These are phyloP conservation scores for Ophthalmolycus amberensis DNA, from an alignment of 2,113 vertebrate genomes.

Conservation along the genomic window DNA sequence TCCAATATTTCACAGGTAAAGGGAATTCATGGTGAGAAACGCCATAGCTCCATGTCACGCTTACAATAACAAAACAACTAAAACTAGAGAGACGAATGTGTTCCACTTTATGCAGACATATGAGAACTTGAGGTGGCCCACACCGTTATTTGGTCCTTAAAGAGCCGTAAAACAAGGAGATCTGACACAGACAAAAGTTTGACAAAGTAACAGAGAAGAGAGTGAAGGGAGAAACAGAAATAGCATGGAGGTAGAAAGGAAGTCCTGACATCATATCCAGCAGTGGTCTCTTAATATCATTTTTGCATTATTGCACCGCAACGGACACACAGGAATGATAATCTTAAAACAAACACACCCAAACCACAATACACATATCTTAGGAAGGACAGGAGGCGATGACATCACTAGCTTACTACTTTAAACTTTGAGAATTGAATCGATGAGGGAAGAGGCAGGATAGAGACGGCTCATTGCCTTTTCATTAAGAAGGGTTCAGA, in stretches of 20 bases:
- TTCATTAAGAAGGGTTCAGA: not conserved
- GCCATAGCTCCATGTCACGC: constrained; percentile 6
- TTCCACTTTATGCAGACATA: constrained; percentile 8
- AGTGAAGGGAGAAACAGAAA: not conserved
- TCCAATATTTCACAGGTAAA: constrained; percentile 1
- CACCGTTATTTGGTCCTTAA: constrained; percentile 65
- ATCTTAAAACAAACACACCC: constrained; percentile 30
- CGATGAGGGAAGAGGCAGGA: constrained; percentile 20
- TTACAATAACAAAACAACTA: not conserved
- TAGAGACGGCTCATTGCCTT: not conserved
- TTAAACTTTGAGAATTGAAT: constrained; percentile 3
- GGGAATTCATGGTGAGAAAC: not conserved
- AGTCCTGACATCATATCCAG: constrained; percentile 55
- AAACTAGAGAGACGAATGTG: constrained; percentile 8
- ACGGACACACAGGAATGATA: constrained; percentile 37
- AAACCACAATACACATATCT: constrained; percentile 46
- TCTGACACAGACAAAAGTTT: not conserved
- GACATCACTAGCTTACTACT: not conserved
- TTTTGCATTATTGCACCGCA: constrained; percentile 60
- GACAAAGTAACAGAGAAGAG: not conserved
- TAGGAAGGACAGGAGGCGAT: constrained; percentile 46
- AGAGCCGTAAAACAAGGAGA: constrained; percentile 9
- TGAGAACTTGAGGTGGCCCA: constrained; percentile 13
- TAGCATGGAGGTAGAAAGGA: constrained; percentile 50
- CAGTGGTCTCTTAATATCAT: constrained; percentile 38